These are phyloP conservation scores for Periphyllus acericola DNA, from an alignment of 2,888 invertebrate species.

Conservation along the genomic window DNA sequence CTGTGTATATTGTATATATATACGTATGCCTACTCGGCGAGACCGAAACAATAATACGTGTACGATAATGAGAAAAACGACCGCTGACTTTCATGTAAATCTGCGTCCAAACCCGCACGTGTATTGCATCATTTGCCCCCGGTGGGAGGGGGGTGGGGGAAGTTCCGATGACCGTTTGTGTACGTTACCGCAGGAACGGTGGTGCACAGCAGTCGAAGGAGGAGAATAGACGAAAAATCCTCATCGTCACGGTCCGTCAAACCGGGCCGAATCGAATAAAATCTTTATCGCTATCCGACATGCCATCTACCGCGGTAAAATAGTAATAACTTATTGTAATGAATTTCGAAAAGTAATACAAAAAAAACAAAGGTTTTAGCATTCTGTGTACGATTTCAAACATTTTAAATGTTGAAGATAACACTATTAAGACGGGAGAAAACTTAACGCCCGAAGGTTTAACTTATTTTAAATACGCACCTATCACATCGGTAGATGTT, in stretches of 20 bases:
- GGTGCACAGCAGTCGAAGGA: constrained; percentile 10
- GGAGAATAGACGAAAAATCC: not conserved
- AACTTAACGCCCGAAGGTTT: too few species aligned
- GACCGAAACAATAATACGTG: too few species aligned
- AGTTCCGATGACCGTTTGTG: constrained; percentile 40
- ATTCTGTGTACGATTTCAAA: too few species aligned
- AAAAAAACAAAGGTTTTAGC: too few species aligned
- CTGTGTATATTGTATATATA: not conserved
- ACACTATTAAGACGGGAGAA: too few species aligned
- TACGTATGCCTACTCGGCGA: not conserved
- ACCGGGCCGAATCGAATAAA: constrained; percentile 18
- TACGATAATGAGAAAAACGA: not conserved
- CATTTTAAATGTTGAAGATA: too few species aligned
- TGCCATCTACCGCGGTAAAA: constrained; percentile 14
- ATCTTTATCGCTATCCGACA: constrained; percentile 22
- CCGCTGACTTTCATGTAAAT: constrained; percentile 19
- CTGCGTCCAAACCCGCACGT: not conserved
- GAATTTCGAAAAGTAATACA: too few species aligned
- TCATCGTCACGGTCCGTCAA: constrained; percentile 39
- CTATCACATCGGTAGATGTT: too few species aligned
- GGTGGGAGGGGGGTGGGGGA: too few species aligned
- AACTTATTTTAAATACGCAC: too few species aligned
- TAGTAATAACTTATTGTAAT: too few species aligned
- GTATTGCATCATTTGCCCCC: not conserved
- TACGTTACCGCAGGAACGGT: not conserved